Evolutionary conservation across 2,113 vertebrate species (phyloP).

Genomic region (Choloepus hoffmanni): DNA sequence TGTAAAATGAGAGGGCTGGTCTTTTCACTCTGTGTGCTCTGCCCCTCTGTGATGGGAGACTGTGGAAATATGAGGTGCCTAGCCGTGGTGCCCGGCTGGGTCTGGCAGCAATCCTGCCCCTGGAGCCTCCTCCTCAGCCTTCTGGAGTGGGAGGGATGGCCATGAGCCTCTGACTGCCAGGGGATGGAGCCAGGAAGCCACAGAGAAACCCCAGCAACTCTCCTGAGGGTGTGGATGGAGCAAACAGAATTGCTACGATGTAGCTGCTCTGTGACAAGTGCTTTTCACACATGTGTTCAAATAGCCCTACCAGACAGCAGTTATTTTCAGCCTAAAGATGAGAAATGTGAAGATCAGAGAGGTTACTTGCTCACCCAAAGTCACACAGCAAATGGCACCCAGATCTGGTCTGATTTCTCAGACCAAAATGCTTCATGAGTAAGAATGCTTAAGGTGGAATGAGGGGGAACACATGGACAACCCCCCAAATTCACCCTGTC

Average conservation of each 20-base stretch:
- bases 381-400: slow-evolving; percentile 44
- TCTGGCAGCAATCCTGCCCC: not conserved
- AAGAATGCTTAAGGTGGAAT: not conserved
- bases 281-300: not conserved
- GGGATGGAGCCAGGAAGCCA: too few relatives aligned
- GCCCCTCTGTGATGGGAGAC: fast-evolving
- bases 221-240: not conserved
- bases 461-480: fast-evolving
- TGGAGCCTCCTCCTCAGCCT: not conserved
- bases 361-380: not conserved
- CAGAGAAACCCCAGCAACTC: not conserved
- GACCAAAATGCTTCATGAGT: not conserved
- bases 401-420: not conserved
- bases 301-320: not conserved
- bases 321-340: not conserved
- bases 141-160: not conserved
- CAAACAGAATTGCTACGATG: not conserved
- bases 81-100: not conserved
- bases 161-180: not conserved
- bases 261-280: not conserved
- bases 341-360: not conserved
- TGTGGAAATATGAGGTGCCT: not conserved
- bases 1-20: not conserved
- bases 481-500: too few relatives aligned
- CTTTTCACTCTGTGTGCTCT: not conserved